Percentiles rank a stretch among this genome's conserved stretches.
Conservation (phyloP, 2,113 vertebrate genomes). For the Nesogale talazaci region DNA sequence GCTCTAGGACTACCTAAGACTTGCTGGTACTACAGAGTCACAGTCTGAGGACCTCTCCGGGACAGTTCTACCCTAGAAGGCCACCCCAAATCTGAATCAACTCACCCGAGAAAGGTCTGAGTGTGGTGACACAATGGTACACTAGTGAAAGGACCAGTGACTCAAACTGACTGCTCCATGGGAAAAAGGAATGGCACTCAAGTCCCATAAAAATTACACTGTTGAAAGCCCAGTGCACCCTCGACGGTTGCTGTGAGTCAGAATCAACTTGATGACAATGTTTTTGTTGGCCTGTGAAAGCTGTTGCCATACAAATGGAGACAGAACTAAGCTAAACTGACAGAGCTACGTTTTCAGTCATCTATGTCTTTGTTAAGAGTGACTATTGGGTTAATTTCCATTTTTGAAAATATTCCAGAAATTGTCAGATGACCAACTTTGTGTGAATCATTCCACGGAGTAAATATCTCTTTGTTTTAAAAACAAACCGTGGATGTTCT, state of each 20-base stretch:
- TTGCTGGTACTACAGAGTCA: no score
- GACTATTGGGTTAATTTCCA: slow-evolving; percentile 11
- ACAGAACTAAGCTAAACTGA: background rate
- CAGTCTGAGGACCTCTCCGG: no score
- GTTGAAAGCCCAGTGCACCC: no score
- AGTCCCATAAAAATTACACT: background rate
- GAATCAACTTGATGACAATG: background rate
- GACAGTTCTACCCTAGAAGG: no score
- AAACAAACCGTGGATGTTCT: background rate
- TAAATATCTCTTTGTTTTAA: slow-evolving; percentile 12
- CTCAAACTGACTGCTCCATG: no score
- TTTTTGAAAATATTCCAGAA: slow-evolving; percentile 21
- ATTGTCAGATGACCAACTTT: background rate
- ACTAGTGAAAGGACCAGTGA: no score
- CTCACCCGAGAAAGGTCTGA: no score
- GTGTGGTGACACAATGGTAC: no score
- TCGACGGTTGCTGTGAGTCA: background rate
- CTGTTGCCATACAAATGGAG: background rate
- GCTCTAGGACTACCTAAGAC: background rate
- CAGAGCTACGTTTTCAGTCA: background rate
- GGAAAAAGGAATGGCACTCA: background rate
- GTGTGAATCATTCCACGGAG: background rate
- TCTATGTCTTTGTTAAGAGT: background rate
- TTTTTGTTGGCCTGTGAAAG: background rate
- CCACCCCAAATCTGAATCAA: no score